phyloP scores from a whole-genome alignment of 2,888 invertebrate species.

The Acronicta leporina region DNA sequence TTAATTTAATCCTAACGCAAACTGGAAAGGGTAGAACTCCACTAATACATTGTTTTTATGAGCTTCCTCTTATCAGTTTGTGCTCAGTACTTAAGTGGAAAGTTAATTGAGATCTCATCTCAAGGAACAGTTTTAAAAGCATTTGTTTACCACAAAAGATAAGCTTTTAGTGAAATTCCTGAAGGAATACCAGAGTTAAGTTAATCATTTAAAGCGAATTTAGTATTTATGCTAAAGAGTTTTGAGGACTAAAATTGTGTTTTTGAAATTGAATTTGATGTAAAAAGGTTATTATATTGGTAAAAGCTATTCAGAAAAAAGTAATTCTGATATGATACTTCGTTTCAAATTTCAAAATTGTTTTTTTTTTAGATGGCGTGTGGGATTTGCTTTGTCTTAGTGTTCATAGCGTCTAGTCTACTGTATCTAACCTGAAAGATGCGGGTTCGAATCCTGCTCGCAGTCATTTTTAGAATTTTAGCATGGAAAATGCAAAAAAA shows the following conservation, averaged over 20 bases:
- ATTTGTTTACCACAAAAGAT: constrained; percentile 69
- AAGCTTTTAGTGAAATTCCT: constrained; percentile 50
- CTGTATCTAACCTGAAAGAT: too few species aligned
- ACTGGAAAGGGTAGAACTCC: constrained; percentile 30
- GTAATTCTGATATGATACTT: too few species aligned
- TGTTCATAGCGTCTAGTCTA: too few species aligned
- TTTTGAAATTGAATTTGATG: neutral
- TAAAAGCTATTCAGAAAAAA: too few species aligned
- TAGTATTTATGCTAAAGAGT: constrained; percentile 8
- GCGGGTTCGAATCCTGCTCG: too few species aligned
- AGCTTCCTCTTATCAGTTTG: constrained; percentile 33
- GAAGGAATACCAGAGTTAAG: constrained; percentile 8
- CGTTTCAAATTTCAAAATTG: too few species aligned
- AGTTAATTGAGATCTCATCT: constrained; percentile 53
- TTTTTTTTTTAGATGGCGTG: too few species aligned
- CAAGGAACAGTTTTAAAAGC: constrained; percentile 57
- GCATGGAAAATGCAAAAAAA: too few species aligned
- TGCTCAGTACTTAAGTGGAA: constrained; percentile 29
- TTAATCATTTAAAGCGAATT: constrained; percentile 14
- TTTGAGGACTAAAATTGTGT: constrained; percentile 1
- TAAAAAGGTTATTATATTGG: too few species aligned
- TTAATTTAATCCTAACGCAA: constrained; percentile 18
- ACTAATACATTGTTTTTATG: constrained; percentile 32
- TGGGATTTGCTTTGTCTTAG: too few species aligned
- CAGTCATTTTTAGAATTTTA: too few species aligned